Conservation (phyloP, 1,140 invertebrate genomes). For the Calycopis cecrops region DNA sequence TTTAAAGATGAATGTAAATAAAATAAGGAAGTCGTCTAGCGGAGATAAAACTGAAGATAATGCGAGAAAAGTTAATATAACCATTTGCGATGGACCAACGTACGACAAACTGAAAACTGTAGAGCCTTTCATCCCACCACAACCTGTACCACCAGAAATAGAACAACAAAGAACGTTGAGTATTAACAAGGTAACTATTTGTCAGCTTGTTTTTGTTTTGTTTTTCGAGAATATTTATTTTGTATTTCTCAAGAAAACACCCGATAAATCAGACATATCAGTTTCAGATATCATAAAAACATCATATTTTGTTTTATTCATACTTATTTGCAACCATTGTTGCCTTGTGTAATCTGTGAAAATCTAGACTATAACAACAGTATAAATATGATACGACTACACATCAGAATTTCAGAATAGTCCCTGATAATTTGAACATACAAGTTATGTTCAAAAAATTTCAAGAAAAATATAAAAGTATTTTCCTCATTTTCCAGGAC, state of each 20-base stretch:
- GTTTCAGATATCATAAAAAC: neutral
- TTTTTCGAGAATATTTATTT: neutral
- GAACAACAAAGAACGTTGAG: conserved; percentile 85
- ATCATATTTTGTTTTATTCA: too few species aligned
- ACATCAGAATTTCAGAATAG: too few species aligned
- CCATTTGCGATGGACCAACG: conserved; percentile 74
- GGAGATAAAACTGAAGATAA: conserved; percentile 36
- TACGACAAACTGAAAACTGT: conserved; percentile 69
- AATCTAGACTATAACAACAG: too few species aligned
- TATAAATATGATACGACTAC: too few species aligned
- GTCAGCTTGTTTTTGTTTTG: too few species aligned
- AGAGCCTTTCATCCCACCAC: conserved; percentile 72
- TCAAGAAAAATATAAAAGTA: too few species aligned
- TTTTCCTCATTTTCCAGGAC: conserved; percentile 61
- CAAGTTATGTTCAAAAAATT: too few species aligned
- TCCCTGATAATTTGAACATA: neutral
- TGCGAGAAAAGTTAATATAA: conserved; percentile 71
- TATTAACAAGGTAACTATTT: conserved; percentile 82
- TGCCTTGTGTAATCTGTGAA: too few species aligned
- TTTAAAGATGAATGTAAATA: neutral
- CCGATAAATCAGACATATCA: neutral
- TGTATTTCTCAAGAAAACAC: neutral
- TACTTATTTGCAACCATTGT: too few species aligned
- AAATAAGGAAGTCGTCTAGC: conserved; percentile 10
- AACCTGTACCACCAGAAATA: conserved; percentile 81